Base-by-base conservation (phyloP, 2,888 invertebrate genomes). In the Himalopsyche anomala region DNA sequence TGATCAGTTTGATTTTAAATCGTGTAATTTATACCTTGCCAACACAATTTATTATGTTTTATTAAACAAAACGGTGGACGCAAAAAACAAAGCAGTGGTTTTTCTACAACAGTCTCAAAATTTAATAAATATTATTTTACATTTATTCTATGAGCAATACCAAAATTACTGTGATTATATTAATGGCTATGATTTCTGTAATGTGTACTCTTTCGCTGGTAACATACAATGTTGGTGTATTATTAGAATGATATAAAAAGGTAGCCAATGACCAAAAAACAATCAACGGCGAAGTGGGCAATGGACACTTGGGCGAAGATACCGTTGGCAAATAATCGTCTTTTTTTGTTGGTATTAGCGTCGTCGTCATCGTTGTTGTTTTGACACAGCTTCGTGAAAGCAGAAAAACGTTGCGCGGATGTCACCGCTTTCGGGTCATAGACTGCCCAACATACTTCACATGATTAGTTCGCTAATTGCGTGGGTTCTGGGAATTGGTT, bases 241-340 rank as follows among this genome's bases (percentile, higher is more conserved):
- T 74, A 74, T 74, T 74, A 74, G 74, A 74, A 51, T 5, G 15
- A 38, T 12, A 15, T 36, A 9, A 38, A 36, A 74, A 74, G 15
- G 51, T 15, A 51, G 15, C 4, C 51, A 15, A 12, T 74, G 38
- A 28, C 74, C 28, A 74, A 36, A 74, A 62, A 74, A 36, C 74
- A 74, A 74, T 36, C 36, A 12, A 36, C 74, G 15, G 15, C 12
- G 5, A 51, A 74, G 36, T 74, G 12, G 38, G 15, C 74, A 74
- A 36, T 74, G 74, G 38, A 74, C 74, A 74, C 74, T 74, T 74
- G 74, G 74, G 74, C 74, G 74, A 74, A 74, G 15, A 15, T 74
- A 74, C 74, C 74, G 74, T 74, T 74, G 36, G 38, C 19, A 74
- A 74, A 74, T 74, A 5, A 4, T 9, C 45, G 19, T 69, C 28